Conservation (phyloP, 2,113 vertebrate genomes). For the Puma concolor region DNA sequence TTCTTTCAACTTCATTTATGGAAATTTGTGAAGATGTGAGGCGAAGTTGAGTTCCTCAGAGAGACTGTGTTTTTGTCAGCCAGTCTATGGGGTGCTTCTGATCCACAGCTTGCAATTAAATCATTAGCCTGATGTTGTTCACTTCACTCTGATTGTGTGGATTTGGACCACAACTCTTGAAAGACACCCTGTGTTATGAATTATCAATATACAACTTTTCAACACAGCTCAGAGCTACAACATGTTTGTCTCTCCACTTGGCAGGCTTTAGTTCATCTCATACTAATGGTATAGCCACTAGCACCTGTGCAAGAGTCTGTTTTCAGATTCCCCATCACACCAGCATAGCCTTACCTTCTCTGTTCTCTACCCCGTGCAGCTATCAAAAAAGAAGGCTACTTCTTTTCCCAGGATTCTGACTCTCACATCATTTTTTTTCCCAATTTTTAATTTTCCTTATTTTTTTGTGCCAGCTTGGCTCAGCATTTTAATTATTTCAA, state of each 20-base stretch:
- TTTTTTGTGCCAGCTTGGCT: not conserved
- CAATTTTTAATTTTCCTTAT: not conserved
- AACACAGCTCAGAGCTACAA: not conserved
- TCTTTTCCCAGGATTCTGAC: not conserved
- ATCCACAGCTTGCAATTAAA: not conserved
- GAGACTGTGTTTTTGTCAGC: not conserved
- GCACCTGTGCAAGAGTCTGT: not conserved
- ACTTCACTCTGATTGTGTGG: not conserved
- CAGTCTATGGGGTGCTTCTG: not conserved
- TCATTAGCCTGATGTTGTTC: not conserved
- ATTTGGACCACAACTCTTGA: not conserved
- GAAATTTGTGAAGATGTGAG: not conserved
- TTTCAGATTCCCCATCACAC: not conserved
- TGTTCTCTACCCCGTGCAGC: not conserved
- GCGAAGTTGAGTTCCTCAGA: not conserved
- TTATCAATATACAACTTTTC: not conserved
- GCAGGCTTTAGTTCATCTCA: not conserved
- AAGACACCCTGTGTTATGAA: not conserved
- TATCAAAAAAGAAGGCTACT: not conserved
- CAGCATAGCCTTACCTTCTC: not conserved
- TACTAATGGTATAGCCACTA: not conserved
- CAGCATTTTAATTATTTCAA: conserved; percentile 39
- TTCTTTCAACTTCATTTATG: not conserved
- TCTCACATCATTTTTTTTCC: not conserved
- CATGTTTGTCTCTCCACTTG: not conserved